Percentiles rank a stretch among this genome's conserved stretches.
phyloP scores from a whole-genome alignment of 2,113 vertebrate genomes.

The Xerus inauris region DNA sequence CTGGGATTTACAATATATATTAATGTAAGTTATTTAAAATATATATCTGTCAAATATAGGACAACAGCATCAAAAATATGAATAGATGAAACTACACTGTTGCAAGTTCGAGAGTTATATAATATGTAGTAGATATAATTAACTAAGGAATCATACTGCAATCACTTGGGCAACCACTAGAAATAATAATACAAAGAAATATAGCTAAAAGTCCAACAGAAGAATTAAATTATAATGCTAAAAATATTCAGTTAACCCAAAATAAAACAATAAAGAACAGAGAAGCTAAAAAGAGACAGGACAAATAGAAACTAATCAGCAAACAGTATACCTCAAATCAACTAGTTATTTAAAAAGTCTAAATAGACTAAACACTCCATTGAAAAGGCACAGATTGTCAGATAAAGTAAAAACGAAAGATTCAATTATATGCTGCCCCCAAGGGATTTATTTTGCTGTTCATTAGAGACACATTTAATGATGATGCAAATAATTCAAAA shows the following conservation, averaged over 20 bases:
- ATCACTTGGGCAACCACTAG: background rate
- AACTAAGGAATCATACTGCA: background rate
- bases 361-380: background rate
- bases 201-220: background rate
- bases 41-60: background rate
- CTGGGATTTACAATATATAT: background rate
- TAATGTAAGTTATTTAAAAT: background rate
- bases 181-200: background rate
- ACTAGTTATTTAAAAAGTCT: constrained; percentile 16
- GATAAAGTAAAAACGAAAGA: background rate
- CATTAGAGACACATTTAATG: background rate
- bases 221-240: background rate
- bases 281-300: background rate
- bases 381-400: background rate
- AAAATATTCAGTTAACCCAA: background rate
- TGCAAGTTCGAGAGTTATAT: background rate
- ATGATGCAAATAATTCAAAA: constrained; percentile 26
- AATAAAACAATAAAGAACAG: background rate
- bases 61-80: background rate
- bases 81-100: background rate
- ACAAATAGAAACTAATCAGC: background rate
- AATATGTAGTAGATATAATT: background rate
- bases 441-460: background rate
- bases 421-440: background rate
- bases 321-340: background rate